phyloP scores from a whole-genome alignment of 2,797 vertebrate genomes.

The Eidolon dupreanum region DNA sequence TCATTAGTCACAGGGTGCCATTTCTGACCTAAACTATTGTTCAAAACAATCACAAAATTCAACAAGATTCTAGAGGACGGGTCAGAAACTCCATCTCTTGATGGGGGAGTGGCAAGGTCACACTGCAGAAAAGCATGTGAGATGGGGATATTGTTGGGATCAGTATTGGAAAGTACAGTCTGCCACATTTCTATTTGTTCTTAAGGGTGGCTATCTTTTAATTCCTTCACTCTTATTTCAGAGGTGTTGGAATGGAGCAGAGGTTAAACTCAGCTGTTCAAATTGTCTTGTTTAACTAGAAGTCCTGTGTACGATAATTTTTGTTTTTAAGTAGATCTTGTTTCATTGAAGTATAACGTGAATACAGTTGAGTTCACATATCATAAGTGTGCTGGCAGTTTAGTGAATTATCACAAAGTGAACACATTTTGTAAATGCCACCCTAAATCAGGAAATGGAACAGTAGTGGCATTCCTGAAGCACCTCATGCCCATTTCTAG shows the following conservation, averaged over 20 bases:
- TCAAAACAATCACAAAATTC: neutral
- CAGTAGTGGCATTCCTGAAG: neutral
- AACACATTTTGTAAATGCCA: conserved; percentile 32
- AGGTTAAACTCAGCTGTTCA: neutral
- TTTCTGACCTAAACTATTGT: neutral
- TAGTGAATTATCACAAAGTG: neutral
- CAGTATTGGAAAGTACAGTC: neutral
- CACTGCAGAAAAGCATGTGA: neutral
- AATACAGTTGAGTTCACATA: neutral
- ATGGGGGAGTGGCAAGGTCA: neutral
- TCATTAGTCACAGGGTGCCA: neutral
- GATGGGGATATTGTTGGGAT: neutral
- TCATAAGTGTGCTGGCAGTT: neutral
- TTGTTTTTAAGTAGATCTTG: conserved; percentile 27
- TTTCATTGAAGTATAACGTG: neutral
- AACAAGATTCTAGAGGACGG: neutral
- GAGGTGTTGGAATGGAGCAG: neutral
- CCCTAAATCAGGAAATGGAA: neutral
- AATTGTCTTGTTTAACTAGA: neutral
- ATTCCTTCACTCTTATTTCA: neutral
- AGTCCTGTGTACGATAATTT: neutral
- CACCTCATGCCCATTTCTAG: neutral
- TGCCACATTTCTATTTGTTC: neutral
- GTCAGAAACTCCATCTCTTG: neutral
- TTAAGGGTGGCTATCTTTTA: neutral